Conservation (phyloP, 1,140 invertebrate species). For the Sipha flava region DNA sequence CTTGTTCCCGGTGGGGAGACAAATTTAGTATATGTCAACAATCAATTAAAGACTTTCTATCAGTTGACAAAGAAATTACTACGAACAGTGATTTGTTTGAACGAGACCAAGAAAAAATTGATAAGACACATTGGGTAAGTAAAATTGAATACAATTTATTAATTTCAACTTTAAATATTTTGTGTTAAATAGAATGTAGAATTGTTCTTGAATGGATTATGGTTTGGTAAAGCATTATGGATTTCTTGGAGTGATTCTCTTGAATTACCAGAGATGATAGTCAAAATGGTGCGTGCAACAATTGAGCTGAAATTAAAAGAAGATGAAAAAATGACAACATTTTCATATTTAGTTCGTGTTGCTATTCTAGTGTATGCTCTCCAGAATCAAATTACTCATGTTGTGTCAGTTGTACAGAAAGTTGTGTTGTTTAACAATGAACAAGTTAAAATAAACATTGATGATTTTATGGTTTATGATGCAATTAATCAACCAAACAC, state of each 20-base stretch:
- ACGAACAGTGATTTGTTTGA: not conserved
- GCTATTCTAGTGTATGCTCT: slow-evolving; percentile 66
- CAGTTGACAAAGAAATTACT: not conserved
- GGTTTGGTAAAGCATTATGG: slow-evolving; percentile 70
- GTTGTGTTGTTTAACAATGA: not conserved
- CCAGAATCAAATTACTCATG: slow-evolving; percentile 67
- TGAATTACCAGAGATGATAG: slow-evolving; percentile 64
- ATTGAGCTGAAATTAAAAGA: slow-evolving; percentile 57
- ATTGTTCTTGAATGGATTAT: slow-evolving; percentile 78
- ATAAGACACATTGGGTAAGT: slow-evolving; percentile 42
- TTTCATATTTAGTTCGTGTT: slow-evolving; percentile 55
- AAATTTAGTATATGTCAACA: slow-evolving; percentile 10
- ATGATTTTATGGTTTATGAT: slow-evolving; percentile 13
- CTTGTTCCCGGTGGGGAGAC: slow-evolving; percentile 65
- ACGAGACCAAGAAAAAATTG: slow-evolving; percentile 48
- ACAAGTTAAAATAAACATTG: not conserved
- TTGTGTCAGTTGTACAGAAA: slow-evolving; percentile 50
- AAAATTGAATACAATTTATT: not conserved
- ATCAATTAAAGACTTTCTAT: not conserved
- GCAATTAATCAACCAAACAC: not conserved
- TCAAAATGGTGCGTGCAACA: slow-evolving; percentile 63
- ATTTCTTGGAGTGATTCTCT: slow-evolving; percentile 73
- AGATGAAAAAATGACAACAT: slow-evolving; percentile 42
- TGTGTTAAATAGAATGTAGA: slow-evolving; percentile 53
- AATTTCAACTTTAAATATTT: slow-evolving; percentile 11